Evolutionary conservation across 2,113 vertebrate species (phyloP).

Genomic region (Vimba vimba): DNA sequence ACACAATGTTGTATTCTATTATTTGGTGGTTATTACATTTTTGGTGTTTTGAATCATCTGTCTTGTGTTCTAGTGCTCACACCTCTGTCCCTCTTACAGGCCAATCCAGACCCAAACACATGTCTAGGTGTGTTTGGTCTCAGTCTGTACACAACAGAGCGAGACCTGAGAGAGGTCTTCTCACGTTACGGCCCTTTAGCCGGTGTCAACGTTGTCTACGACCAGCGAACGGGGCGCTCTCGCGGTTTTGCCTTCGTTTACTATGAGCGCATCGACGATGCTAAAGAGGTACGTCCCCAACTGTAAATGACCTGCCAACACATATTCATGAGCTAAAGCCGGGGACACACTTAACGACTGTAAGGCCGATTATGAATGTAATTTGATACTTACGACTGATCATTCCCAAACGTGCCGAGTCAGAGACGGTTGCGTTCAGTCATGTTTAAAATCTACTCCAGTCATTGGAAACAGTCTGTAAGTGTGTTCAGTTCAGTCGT

Average conservation of each 20-base stretch:
- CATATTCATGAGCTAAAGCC: background rate
- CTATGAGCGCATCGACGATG: slow-evolving; percentile 91
- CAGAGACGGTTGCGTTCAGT: too few relatives aligned
- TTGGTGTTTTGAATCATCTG: background rate
- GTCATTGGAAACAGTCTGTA: too few relatives aligned
- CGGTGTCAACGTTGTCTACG: slow-evolving; percentile 93
- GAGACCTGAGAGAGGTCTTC: slow-evolving; percentile 92
- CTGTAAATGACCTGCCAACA: background rate
- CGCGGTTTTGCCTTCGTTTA: slow-evolving; percentile 94
- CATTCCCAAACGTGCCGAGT: too few relatives aligned
- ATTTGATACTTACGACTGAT: too few relatives aligned
- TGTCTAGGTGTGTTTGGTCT: slow-evolving; percentile 94
- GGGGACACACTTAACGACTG: too few relatives aligned
- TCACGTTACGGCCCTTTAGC: slow-evolving; percentile 89
- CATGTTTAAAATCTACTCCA: too few relatives aligned
- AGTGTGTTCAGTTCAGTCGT: too few relatives aligned
- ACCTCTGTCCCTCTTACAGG: slow-evolving; percentile 71
- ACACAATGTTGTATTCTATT: background rate
- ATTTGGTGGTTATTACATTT: background rate
- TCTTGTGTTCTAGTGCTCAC: background rate
- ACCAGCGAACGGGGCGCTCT: slow-evolving; percentile 91
- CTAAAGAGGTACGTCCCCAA: slow-evolving; percentile 85
- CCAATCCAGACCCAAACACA: slow-evolving; percentile 92
- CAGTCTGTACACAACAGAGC: slow-evolving; percentile 93
- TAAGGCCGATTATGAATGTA: too few relatives aligned